These are phyloP conservation scores for Gymnarchus niloticus DNA, from an alignment of 2,113 vertebrate species.

Conservation along the genomic window DNA sequence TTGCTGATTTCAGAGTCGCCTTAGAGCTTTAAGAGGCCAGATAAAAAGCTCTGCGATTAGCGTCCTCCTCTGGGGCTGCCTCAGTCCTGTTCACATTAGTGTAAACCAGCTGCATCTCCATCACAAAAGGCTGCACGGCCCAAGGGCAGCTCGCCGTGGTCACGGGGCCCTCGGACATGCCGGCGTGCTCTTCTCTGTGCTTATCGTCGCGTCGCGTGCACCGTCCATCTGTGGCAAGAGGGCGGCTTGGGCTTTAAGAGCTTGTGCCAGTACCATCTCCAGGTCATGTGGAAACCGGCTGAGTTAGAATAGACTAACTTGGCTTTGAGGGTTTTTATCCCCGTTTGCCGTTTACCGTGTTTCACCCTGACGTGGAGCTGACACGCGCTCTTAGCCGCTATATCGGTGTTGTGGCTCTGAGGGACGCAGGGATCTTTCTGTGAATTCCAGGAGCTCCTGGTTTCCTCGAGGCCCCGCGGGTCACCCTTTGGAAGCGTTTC, in stretches of 20 bases:
- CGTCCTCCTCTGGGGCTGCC: not conserved
- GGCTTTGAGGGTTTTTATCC: too few relatives aligned
- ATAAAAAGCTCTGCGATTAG: slow-evolving; percentile 4
- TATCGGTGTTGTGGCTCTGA: not conserved
- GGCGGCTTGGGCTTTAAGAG: not conserved
- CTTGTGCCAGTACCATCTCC: not conserved
- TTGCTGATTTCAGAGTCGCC: not conserved
- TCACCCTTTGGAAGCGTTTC: not conserved
- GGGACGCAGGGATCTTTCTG: not conserved
- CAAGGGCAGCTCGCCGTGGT: not conserved
- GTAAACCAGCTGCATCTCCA: slow-evolving; percentile 18
- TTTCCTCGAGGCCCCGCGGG: not conserved
- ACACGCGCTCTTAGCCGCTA: not conserved
- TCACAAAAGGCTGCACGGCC: not conserved
- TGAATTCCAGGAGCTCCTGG: not conserved
- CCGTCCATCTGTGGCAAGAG: not conserved
- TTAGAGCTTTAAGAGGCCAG: slow-evolving; percentile 15
- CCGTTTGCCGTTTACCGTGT: too few relatives aligned
- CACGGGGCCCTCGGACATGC: not conserved
- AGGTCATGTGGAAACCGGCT: not conserved
- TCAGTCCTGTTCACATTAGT: not conserved
- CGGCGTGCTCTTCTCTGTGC: not conserved
- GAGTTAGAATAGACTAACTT: not conserved
- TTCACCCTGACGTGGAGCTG: too few relatives aligned
- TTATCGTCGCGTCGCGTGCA: not conserved